Evolutionary conservation across 2,797 vertebrate genomes (phyloP), one percentile per base, ranked within the genome.

Genomic region (Pantherophis alleghaniensis): DNA sequence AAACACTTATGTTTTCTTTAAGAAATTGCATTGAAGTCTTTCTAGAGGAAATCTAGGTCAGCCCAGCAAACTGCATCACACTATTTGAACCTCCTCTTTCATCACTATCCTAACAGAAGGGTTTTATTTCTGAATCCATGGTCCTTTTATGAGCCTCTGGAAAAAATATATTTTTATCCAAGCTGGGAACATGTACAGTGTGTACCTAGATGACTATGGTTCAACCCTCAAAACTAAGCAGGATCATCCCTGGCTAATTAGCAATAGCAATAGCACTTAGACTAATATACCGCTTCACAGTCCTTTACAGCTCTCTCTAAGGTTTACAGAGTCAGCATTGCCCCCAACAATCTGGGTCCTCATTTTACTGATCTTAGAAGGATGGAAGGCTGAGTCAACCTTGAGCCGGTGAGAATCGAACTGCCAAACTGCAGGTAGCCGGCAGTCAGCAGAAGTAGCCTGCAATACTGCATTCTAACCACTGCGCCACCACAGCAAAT

Each of bases 41-140:
- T 93, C 90, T 42, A 89, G 87, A 37, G 90, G 69, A 89, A 93
- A 93, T 91, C 87, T 93, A 91, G 93, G 93, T 93, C 93, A 91
- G 47, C 57, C 87, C 90, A 42, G 87, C 57, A 32, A 90, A 74
- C 59, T 74, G 83, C 61, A 91, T 47, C 47, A 89, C 51, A 3
- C 53, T 55, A 42, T 89, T 57, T 53, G 57, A 37, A 91, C 59
- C 87, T 63, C 59, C 93, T 91, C 87, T 93, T 79, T 74, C 69
- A 55, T 63, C 47, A 4, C 87, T 93, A 69, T 90, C 93, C 57
- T 69, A 93, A 91, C 88, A 91, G 90, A 32, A 69, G 66, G 92
- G 56, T 59, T 28, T 83, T 91, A 93, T 93, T 93, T 93, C 93
- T 93, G 93, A 90, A 93, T 91, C 87, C 32, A 26, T 87, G 83